Base-by-base conservation (phyloP, 2,888 invertebrate species). In the Thereva nobilitata region DNA sequence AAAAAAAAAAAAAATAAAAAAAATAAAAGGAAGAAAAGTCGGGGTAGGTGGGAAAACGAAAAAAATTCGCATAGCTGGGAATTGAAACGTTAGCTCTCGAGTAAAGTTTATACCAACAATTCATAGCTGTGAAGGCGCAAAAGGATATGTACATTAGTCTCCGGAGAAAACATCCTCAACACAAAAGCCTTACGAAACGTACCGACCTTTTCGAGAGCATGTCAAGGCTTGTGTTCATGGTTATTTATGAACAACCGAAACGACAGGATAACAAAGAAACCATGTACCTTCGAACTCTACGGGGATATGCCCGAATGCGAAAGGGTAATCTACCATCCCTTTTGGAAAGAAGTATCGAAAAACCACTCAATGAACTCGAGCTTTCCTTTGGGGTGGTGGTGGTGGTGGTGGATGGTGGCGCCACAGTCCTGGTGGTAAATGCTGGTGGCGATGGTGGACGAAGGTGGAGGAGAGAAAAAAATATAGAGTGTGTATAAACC, bases 181-280 rank as follows among this genome's bases (percentile, higher is more conserved):
- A 65, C 57, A 54, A 68, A 54, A 54, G 23, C 23, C 23, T 37
- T 49, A 23, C 45, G 64, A 23, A 68, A 44, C 65, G 37, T 59
- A 47, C 45, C 57, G 59, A 68, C 68, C 68, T 68, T 59, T 68
- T 57, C 65, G 68, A 68, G 57, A 65, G 65, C 68, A 65, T 68
- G 68, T 68, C 68, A 68, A 65, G 68, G 57, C 41, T 68, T 65
- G 64, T 68, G 68, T 65, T 68, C 61, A 59, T 65, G 68, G 68
- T 68, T 68, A 68, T 68, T 68, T 68, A 68, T 68, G 68, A 68
- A 68, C 68, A 61, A 68, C 64, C 64, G 50, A 67, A 68, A 68
- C 64, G 61, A 68, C 68, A 68, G 65, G 65, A 55, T 68, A 68
- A 65, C 68, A 68, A 68, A 68, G 68, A 68, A 68, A 57, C 59